Conservation (phyloP, 1,140 invertebrate genomes). For the Bathynomus jamesi region DNA sequence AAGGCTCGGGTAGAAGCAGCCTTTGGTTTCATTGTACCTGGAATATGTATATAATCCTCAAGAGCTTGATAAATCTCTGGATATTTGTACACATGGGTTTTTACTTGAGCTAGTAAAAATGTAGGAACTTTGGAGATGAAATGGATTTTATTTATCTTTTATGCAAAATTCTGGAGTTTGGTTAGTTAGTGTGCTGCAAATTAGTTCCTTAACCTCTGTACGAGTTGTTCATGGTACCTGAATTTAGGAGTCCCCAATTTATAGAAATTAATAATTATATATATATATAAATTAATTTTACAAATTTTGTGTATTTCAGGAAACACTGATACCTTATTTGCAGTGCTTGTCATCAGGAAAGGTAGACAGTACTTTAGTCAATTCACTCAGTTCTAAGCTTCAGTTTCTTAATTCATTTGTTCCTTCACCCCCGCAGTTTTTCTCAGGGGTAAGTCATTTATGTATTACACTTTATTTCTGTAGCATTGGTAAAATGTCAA, state of each 20-base stretch:
- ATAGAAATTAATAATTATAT: not conserved
- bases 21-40: no score
- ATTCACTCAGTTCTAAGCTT: not conserved
- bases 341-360: not conserved
- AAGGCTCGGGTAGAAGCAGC: no score
- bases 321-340: not conserved
- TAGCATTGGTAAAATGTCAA: not conserved
- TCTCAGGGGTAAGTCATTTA: not conserved
- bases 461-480: not conserved
- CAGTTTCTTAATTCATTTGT: not conserved
- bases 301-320: not conserved
- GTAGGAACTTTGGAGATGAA: not conserved
- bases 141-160: not conserved
- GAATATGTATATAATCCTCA: no score
- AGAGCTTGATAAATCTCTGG: not conserved
- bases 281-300: not conserved
- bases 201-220: not conserved
- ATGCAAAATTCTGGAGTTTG: not conserved
- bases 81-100: not conserved
- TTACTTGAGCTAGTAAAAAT: not conserved
- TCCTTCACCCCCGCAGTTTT: not conserved
- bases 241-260: not conserved
- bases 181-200: not conserved
- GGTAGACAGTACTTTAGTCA: not conserved
- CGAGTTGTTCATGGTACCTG: not conserved